Evolutionary conservation across 2,888 invertebrate species (phyloP).

Genomic region (Helleia helle): DNA sequence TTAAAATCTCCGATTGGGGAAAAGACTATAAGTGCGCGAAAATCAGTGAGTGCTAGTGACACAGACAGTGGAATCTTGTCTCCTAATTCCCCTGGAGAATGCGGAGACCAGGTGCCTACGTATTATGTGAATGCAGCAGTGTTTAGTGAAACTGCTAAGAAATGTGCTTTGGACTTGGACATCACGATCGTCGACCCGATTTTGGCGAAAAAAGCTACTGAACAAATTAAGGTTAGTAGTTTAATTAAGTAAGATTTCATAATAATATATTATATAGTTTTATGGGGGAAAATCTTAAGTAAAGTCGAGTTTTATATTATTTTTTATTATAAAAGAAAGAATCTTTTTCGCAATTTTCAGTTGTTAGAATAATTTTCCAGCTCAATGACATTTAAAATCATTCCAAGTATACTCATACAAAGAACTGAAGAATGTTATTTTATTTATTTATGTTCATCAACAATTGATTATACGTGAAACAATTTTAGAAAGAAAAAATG

Average conservation of each 20-base stretch:
- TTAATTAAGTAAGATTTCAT: background rate
- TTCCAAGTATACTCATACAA: too few relatives aligned
- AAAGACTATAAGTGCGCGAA: conserved; percentile 38
- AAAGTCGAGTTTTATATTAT: too few relatives aligned
- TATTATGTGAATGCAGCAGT: conserved; percentile 58
- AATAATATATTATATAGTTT: background rate
- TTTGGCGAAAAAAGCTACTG: conserved; percentile 59
- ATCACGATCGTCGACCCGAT: conserved; percentile 57
- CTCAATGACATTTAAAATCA: too few relatives aligned
- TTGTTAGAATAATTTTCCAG: too few relatives aligned
- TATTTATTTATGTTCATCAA: too few relatives aligned
- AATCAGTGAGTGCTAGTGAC: conserved; percentile 71
- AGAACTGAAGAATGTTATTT: too few relatives aligned
- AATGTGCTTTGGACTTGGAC: conserved; percentile 43
- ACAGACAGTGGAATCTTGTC: conserved; percentile 78
- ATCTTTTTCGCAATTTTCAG: too few relatives aligned
- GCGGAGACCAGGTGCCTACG: conserved; percentile 43
- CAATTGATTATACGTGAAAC: too few relatives aligned
- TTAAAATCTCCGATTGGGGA: conserved; percentile 49
- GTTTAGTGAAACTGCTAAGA: conserved; percentile 51
- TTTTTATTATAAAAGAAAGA: too few relatives aligned
- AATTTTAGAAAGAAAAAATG: too few relatives aligned
- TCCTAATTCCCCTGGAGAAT: conserved; percentile 75
- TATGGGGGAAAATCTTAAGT: too few relatives aligned
- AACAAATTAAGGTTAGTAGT: conserved; percentile 60